Conservation (phyloP, 1,140 invertebrate species). For the Brachionus rubens region DNA sequence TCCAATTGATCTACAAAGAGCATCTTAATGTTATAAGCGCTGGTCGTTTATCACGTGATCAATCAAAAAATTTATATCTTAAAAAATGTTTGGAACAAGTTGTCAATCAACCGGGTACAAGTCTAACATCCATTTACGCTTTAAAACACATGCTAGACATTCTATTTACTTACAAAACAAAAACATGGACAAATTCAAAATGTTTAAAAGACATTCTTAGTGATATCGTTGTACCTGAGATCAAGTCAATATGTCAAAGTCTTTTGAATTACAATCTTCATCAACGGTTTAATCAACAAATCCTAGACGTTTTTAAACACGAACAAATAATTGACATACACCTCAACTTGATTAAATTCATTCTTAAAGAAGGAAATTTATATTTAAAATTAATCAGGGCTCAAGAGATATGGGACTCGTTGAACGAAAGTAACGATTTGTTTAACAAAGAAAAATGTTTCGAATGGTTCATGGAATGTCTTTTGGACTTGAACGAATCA, state of each 20-base stretch:
- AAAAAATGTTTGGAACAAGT: conserved; percentile 64
- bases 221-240: conserved; percentile 5
- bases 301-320: conserved; percentile 57
- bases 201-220: conserved; percentile 12
- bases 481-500: conserved; percentile 62
- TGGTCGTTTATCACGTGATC: conserved; percentile 60
- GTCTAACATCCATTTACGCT: not conserved
- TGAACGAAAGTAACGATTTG: conserved; percentile 55
- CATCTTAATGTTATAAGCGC: conserved; percentile 63
- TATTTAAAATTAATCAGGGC: conserved; percentile 62
- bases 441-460: conserved; percentile 55
- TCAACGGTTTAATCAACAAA: not conserved
- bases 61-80: conserved; percentile 60
- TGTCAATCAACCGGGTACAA: conserved; percentile 54
- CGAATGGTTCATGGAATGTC: conserved; percentile 63
- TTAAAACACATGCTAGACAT: not conserved
- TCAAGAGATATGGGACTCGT: conserved; percentile 63
- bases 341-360: conserved; percentile 62
- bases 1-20: conserved; percentile 62
- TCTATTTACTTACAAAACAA: not conserved
- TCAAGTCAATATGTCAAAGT: conserved; percentile 21
- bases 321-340: conserved; percentile 61
- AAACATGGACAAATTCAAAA: not conserved
- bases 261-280: not conserved
- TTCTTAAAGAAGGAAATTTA: conserved; percentile 63